phyloP scores from a whole-genome alignment of 2,113 vertebrate species.

The Sander lucioperca region DNA sequence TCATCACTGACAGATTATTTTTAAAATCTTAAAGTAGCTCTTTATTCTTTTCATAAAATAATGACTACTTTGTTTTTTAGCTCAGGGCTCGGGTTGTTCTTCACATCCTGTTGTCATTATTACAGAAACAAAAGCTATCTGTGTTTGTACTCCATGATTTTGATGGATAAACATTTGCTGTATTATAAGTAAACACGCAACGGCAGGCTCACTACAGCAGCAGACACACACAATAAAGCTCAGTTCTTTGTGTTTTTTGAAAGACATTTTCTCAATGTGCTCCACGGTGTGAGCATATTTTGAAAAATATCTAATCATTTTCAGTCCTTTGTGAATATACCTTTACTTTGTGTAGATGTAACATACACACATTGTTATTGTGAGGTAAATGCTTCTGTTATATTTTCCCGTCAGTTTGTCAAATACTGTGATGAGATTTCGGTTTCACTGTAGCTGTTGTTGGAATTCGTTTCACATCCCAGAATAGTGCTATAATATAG shows the following conservation, averaged over 20 bases:
- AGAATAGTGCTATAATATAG: conserved; percentile 47
- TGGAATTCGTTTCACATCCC: conserved; percentile 22
- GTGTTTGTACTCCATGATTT: conserved; percentile 14
- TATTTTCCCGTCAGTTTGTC: conserved; percentile 23
- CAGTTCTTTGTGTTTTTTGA: not conserved
- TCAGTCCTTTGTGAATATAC: not conserved
- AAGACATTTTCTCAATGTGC: conserved; percentile 3
- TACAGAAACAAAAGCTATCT: conserved; percentile 20
- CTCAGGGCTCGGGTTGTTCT: not conserved
- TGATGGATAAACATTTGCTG: conserved; percentile 9
- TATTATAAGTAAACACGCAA: conserved; percentile 1
- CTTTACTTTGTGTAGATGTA: not conserved
- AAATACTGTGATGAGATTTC: conserved; percentile 21
- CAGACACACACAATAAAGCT: not conserved
- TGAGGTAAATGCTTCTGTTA: not conserved
- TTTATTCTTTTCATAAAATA: not conserved
- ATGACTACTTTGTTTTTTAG: not conserved
- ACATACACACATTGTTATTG: not conserved
- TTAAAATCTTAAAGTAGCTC: not conserved
- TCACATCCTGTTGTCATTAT: conserved; percentile 18
- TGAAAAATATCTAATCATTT: not conserved
- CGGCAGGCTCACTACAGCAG: conserved; percentile 2
- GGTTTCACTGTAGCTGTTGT: conserved; percentile 8
- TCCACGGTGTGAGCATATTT: conserved; percentile 1
- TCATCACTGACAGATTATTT: not conserved